These are phyloP conservation scores for Hapalemur alaotrensis DNA, from an alignment of 2,797 vertebrate genomes.

Conservation along the genomic window DNA sequence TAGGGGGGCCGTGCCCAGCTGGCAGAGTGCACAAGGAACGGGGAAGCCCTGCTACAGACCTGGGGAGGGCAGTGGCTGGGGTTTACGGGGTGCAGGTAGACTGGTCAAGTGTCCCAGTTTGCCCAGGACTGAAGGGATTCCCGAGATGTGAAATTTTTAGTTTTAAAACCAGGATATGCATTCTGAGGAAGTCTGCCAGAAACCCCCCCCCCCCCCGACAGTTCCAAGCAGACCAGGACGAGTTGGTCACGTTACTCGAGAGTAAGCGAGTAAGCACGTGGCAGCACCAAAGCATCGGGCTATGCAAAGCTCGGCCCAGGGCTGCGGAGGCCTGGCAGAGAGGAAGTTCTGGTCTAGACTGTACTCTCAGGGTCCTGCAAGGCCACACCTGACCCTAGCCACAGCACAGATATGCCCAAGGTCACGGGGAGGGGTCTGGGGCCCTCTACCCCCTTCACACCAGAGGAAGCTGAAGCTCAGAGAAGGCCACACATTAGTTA, in stretches of 20 bases:
- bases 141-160: neutral
- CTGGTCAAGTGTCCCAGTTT: neutral
- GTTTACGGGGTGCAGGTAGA: neutral
- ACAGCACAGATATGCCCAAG: neutral
- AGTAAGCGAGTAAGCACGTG: neutral
- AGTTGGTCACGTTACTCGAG: neutral
- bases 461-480: neutral
- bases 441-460: neutral
- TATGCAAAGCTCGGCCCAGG: neutral
- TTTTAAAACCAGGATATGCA: neutral
- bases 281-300: neutral
- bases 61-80: neutral
- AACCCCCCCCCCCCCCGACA: accelerated
- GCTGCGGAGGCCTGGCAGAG: neutral
- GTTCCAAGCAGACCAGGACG: neutral
- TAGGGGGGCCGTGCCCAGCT: neutral
- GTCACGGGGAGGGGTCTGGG: neutral
- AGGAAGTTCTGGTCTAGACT: neutral
- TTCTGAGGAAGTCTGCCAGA: neutral
- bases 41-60: neutral
- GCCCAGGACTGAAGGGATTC: neutral
- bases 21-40: neutral
- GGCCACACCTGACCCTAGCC: neutral
- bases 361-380: neutral
- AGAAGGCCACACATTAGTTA: neutral